phyloP scores from a whole-genome alignment of 2,113 vertebrate species.

The Choloepus hoffmanni region DNA sequence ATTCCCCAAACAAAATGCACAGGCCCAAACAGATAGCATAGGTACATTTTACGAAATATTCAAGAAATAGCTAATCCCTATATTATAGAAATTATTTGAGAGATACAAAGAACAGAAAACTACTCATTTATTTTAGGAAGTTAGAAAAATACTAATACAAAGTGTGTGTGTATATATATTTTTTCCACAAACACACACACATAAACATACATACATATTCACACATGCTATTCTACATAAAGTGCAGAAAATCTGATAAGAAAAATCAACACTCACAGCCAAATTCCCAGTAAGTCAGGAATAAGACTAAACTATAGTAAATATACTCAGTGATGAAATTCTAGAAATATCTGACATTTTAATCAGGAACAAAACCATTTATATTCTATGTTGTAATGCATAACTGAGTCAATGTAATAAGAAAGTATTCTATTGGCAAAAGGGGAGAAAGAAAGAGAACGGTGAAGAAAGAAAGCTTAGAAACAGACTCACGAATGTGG shows the following conservation, averaged over 20 bases:
- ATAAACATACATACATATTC: too few relatives aligned
- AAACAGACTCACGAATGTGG: background rate
- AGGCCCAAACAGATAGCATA: background rate
- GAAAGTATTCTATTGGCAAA: background rate
- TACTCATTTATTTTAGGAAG: background rate
- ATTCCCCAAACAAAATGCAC: background rate
- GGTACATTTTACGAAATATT: background rate
- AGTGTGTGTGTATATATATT: background rate
- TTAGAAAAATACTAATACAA: background rate
- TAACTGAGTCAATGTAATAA: background rate
- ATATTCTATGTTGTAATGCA: background rate
- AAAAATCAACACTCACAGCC: too few relatives aligned
- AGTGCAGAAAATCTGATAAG: background rate
- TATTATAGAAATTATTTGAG: background rate
- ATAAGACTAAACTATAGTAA: background rate
- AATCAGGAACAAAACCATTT: background rate
- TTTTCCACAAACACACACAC: too few relatives aligned
- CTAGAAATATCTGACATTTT: background rate
- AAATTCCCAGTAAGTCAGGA: too few relatives aligned
- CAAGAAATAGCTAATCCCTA: background rate
- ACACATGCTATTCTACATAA: background rate
- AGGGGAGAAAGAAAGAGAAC: too few relatives aligned
- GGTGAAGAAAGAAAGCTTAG: background rate
- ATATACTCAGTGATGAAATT: background rate
- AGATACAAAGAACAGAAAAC: background rate